These are phyloP conservation scores for Urosaurus nigricauda DNA, from an alignment of 2,797 vertebrate species.

Conservation along the genomic window DNA sequence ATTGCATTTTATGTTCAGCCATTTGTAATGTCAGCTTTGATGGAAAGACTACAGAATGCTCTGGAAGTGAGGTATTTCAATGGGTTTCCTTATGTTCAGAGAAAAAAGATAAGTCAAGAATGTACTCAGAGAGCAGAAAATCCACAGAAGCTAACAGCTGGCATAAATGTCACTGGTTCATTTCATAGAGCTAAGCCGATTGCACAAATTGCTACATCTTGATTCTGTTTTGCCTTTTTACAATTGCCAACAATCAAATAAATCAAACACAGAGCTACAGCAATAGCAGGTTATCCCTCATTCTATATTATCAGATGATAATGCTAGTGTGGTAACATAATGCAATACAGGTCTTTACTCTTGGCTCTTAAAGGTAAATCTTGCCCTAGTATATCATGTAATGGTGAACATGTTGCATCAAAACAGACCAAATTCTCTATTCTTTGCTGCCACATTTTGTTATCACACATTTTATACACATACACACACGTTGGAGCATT, in stretches of 20 bases:
- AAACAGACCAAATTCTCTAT: background rate
- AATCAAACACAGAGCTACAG: slow-evolving; percentile 54
- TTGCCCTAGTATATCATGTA: slow-evolving; percentile 52
- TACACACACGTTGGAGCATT: too few species aligned
- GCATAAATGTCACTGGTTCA: slow-evolving; percentile 27
- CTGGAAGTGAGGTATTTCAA: slow-evolving; percentile 56
- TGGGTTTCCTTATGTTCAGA: slow-evolving; percentile 34
- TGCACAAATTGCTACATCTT: slow-evolving; percentile 22
- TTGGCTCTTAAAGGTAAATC: slow-evolving; percentile 40
- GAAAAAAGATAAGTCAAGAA: slow-evolving; percentile 43
- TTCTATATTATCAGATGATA: slow-evolving; percentile 53
- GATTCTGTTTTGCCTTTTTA: slow-evolving; percentile 52
- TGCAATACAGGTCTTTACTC: slow-evolving; percentile 41
- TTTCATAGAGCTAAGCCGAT: slow-evolving; percentile 31
- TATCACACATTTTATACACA: background rate
- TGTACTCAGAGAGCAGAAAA: slow-evolving; percentile 43
- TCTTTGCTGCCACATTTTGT: background rate
- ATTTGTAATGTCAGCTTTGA: slow-evolving; percentile 65
- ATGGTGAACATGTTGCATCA: slow-evolving; percentile 38
- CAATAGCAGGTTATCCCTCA: slow-evolving; percentile 37
- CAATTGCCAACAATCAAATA: slow-evolving; percentile 35
- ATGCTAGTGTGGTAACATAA: slow-evolving; percentile 49
- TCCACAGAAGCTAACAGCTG: slow-evolving; percentile 19
- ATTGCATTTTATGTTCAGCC: slow-evolving; percentile 65
- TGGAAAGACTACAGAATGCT: slow-evolving; percentile 51